Evolutionary conservation across 2,888 invertebrate species (phyloP), one percentile per base, ranked within the genome.

Genomic region (Dyspetes luteomarginatus): DNA sequence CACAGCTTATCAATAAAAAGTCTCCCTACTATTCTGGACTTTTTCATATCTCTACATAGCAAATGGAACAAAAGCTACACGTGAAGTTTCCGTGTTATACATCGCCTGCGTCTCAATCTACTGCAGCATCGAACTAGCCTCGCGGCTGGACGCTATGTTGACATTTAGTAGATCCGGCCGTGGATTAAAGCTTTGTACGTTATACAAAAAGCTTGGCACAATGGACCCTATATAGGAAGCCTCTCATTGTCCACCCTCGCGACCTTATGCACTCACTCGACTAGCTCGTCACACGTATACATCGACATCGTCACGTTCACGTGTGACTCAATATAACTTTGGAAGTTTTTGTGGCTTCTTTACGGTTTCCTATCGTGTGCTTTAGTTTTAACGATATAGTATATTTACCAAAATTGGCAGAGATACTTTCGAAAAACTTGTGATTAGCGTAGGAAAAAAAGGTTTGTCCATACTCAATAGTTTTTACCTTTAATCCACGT

Each of bases 111-210:
- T n/a, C 30, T 48, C 64, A 64, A 73, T 55, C 17, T 50, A 50
- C 48, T 56, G 52, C 36, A 15, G 17, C 48, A 56, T 71, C 65
- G 62, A 67, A 43, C 28, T 48, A 50, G 43, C 28, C 56, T 12
- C 50, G 65, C 58, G 82, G 83, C 84, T 84, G 79, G 84, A 86
- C 84, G 84, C 84, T 87, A 87, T 91, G 90, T 91, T 90, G 90
- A 91, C 90, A 90, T 89, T n/a, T 91, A 88, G 89, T 86, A 89
- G 90, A 91, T 91, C 89, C 87, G 89, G 84, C 89, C 88, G 87
- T 86, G 91, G 91, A 91, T 91, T 91, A 91, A 90, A 89, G 89
- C 91, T 91, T 91, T 91, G 90, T 90, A 22, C 26, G 84, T 77
- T 81, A 85, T 84, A 89, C 89, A 90, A 90, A 83, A 82, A 82